Conservation (phyloP, 2,888 invertebrate genomes). For the Periphyllus acericola region DNA sequence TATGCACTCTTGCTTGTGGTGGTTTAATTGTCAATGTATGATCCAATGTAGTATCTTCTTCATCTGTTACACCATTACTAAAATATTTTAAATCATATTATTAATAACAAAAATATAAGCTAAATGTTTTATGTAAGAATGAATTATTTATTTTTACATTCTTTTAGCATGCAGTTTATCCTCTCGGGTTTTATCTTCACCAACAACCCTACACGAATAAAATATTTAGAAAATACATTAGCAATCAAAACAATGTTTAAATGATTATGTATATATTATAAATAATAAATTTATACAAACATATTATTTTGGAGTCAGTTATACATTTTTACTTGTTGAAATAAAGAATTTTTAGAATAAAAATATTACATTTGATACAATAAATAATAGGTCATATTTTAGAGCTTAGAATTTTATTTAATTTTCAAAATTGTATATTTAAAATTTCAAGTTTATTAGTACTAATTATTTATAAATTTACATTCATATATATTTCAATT, state of each 20-base stretch:
- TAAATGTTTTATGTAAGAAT: not conserved
- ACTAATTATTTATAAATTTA: too few species aligned
- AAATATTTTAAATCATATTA: constrained; percentile 17
- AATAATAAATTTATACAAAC: too few species aligned
- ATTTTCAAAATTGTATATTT: too few species aligned
- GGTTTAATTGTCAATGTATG: constrained; percentile 60
- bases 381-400: too few species aligned
- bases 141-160: constrained; percentile 54
- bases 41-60: constrained; percentile 48
- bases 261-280: too few species aligned
- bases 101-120: not conserved
- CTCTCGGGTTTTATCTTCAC: constrained; percentile 48
- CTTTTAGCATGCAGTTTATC: constrained; percentile 57
- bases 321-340: too few species aligned
- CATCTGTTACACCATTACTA: constrained; percentile 46
- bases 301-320: too few species aligned
- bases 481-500: too few species aligned
- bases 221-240: constrained; percentile 41
- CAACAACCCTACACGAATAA: constrained; percentile 43
- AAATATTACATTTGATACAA: too few species aligned
- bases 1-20: constrained; percentile 57
- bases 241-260: not conserved
- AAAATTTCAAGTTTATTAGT: too few species aligned
- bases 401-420: too few species aligned
- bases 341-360: too few species aligned